Conservation (phyloP, 2,797 vertebrate genomes). For the Chaetodon trifasciatus region DNA sequence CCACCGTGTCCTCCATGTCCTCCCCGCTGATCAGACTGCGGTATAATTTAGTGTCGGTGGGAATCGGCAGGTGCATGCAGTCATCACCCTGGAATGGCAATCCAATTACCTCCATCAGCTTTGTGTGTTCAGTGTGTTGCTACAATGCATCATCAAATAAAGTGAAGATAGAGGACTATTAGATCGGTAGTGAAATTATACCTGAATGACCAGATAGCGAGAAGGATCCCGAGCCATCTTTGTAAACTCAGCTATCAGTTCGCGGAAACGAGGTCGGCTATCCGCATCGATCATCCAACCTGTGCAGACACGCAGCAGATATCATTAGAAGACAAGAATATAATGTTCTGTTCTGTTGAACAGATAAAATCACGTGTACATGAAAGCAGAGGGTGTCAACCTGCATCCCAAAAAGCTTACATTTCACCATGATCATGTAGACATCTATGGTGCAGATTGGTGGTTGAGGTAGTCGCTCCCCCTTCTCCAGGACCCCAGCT, state of each 20-base stretch:
- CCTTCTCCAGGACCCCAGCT: slow-evolving; percentile 94
- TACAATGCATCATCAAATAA: neutral
- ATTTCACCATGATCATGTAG: slow-evolving; percentile 99
- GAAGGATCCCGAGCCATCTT: slow-evolving; percentile 99
- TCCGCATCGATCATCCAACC: slow-evolving; percentile 99
- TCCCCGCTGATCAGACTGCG: slow-evolving; percentile 92
- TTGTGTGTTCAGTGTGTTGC: neutral
- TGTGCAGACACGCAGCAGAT: slow-evolving; percentile 66
- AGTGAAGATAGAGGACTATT: neutral
- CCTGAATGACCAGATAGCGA: slow-evolving; percentile 98
- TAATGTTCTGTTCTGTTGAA: neutral
- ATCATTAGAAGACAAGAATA: slow-evolving; percentile 3
- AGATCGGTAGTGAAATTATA: slow-evolving; percentile 61
- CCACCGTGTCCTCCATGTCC: slow-evolving; percentile 94
- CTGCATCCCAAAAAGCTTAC: slow-evolving; percentile 83
- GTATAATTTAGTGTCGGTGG: slow-evolving; percentile 91
- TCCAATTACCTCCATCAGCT: neutral
- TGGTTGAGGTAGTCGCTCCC: slow-evolving; percentile 96
- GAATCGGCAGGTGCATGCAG: slow-evolving; percentile 94
- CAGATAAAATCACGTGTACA: neutral
- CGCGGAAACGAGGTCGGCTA: slow-evolving; percentile 95
- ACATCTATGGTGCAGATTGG: slow-evolving; percentile 99
- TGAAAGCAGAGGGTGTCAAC: neutral
- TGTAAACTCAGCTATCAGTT: slow-evolving; percentile 94
- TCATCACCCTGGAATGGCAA: slow-evolving; percentile 91